phyloP scores from a whole-genome alignment of 2,888 invertebrate genomes.

The Branchipolynoe longqiensis region DNA sequence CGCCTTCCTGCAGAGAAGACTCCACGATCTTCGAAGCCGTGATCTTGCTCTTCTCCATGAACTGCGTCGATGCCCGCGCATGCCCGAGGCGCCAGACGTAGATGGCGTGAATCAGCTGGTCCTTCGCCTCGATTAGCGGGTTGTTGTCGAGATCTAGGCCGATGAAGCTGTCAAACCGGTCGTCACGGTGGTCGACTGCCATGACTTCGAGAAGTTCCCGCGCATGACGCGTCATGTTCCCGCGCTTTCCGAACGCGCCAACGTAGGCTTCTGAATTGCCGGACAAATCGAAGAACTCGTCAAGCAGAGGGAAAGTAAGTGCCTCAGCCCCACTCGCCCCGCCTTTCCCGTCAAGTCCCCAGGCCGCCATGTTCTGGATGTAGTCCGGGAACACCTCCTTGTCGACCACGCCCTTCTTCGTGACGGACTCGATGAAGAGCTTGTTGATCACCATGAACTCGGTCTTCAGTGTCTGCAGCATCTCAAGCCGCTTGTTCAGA shows the following conservation, averaged over 20 bases:
- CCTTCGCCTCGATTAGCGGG: slow-evolving; percentile 5
- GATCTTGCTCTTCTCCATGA: slow-evolving; percentile 43
- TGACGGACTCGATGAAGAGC: slow-evolving; percentile 22
- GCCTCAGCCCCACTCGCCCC: slow-evolving; percentile 25
- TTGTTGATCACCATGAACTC: slow-evolving; percentile 9
- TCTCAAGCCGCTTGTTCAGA: not conserved
- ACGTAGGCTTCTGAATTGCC: not conserved
- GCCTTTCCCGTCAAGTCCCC: slow-evolving; percentile 13
- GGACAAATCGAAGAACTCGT: slow-evolving; percentile 6
- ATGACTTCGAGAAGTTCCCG: not conserved
- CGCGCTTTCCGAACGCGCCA: not conserved
- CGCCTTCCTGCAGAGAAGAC: slow-evolving; percentile 1
- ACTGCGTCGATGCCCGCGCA: slow-evolving; percentile 6
- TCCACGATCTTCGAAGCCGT: slow-evolving; percentile 17
- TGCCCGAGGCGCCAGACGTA: slow-evolving; percentile 28
- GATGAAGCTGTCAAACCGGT: slow-evolving; percentile 19
- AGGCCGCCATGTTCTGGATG: slow-evolving; percentile 32
- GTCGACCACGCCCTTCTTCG: slow-evolving; percentile 14
- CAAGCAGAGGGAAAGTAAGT: not conserved
- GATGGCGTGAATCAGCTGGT: not conserved
- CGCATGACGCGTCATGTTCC: not conserved
- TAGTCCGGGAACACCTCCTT: slow-evolving; percentile 22
- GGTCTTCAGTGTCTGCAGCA: not conserved
- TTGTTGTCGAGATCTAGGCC: not conserved
- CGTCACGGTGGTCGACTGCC: slow-evolving; percentile 2